Conservation (phyloP, 2,797 vertebrate genomes). For the Peromyscus attwateri region DNA sequence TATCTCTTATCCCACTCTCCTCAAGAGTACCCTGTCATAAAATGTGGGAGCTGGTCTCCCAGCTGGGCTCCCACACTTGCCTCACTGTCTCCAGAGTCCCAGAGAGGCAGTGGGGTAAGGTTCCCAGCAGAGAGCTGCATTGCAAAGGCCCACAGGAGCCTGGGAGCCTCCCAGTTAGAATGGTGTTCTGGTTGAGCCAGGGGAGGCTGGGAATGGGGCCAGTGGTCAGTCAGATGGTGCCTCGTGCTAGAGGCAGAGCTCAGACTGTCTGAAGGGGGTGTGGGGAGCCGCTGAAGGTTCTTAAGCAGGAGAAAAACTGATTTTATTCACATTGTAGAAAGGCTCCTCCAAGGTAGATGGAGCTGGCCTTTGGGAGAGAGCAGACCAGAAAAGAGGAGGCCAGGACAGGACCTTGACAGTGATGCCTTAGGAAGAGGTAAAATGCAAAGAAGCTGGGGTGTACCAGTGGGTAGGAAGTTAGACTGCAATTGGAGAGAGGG, state of each 20-base stretch:
- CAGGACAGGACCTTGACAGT: neutral
- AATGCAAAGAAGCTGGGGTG: neutral
- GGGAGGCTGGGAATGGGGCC: neutral
- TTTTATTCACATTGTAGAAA: conserved; percentile 51
- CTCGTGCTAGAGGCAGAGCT: neutral
- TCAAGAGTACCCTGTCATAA: too few species aligned
- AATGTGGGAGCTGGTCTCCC: too few species aligned
- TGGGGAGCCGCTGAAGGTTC: neutral
- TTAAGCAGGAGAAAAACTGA: conserved; percentile 41
- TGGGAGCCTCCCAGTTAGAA: too few species aligned
- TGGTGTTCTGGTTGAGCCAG: neutral
- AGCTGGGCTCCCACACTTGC: too few species aligned
- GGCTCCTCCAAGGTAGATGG: neutral
- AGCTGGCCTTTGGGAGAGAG: neutral
- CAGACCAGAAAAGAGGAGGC: conserved; percentile 9
- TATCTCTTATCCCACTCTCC: too few species aligned
- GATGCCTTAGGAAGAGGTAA: neutral
- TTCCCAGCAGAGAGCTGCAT: neutral
- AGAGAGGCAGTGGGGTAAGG: neutral
- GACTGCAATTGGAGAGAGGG: neutral
- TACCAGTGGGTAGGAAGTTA: neutral
- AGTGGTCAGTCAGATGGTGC: conserved; percentile 19
- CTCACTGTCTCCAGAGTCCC: neutral
- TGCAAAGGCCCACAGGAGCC: conserved; percentile 13
- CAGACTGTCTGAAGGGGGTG: neutral